Evolutionary conservation across 2,113 vertebrate species (phyloP), one percentile per base, ranked within the genome.

Genomic region (Zosterops lateralis): DNA sequence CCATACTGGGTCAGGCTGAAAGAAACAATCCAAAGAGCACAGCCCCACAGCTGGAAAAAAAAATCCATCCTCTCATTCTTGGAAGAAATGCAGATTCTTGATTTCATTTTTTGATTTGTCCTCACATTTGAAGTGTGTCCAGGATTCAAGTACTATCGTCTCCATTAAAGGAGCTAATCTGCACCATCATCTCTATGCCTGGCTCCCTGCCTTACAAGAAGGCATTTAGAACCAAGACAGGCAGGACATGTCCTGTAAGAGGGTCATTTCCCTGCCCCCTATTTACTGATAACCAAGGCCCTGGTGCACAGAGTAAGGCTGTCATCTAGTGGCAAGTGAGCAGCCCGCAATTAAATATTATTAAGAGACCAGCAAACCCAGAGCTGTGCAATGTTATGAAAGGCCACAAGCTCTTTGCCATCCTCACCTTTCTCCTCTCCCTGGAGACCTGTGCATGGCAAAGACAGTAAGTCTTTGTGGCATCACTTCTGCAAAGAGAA

Each of bases 251-350:
- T 58, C 57, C 78, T 58, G 71, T 56, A 61, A 74, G 36, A 9
- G 18, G 17, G 3, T 21, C 6, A 87, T 92, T 96, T 92, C 92
- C 78, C 82, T 92, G 24, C 72, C 72, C 71, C 87, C 65, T 73
- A 48, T 76, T 76, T 91, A 83, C 56, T 83, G 72, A 67, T n/a
- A 67, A n/a, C 32, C 26, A 53, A 24, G 78, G 7, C 34, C 47
- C 18, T 57, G 31, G 85, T 34, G 56, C 78, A 73, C 84, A 85
- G 94, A 76, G 57, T 67, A 90, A 95, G 93, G 71, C 89, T 95
- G 94, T 82, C 95, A 97, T 73, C 94, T 95, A 93, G 95, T 48
- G 94, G 94, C 79, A 92, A 91, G 32, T 45, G 75, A 38, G 61
- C 72, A 93, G 44, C 61, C 84, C 81, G 2, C 92, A 95, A 88